These are phyloP conservation scores for Gadopsis bispinosus DNA, from an alignment of 2,797 vertebrate genomes.

Conservation along the genomic window DNA sequence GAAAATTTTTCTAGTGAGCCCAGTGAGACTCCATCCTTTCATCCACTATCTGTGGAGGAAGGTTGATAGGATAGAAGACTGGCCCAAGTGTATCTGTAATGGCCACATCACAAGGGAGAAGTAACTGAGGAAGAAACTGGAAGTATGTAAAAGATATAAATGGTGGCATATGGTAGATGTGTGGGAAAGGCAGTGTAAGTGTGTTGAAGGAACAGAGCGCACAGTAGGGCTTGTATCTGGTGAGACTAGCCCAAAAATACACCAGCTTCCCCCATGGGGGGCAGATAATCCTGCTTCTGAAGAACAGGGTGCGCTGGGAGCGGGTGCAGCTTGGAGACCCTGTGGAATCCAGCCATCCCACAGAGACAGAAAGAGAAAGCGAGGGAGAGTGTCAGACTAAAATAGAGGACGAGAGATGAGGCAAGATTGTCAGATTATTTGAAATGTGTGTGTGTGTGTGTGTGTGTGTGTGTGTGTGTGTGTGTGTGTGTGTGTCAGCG, in stretches of 20 bases:
- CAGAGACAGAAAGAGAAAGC: constrained; percentile 60
- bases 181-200: constrained; percentile 46
- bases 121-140: constrained; percentile 48
- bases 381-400: constrained; percentile 57
- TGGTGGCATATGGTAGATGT: constrained; percentile 49
- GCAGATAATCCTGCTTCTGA: constrained; percentile 78
- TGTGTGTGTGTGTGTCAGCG: constrained; percentile 10
- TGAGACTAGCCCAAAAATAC: constrained; percentile 83
- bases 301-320: constrained; percentile 68
- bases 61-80: constrained; percentile 23
- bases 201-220: constrained; percentile 56
- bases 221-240: constrained; percentile 68
- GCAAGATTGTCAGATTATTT: constrained; percentile 58
- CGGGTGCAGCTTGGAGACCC: constrained; percentile 66
- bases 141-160: constrained; percentile 52
- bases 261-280: constrained; percentile 69
- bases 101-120: constrained; percentile 26
- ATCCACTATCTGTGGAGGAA: constrained; percentile 35
- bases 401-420: constrained; percentile 66
- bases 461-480: constrained; percentile 6
- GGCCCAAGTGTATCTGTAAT: constrained; percentile 22
- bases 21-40: constrained; percentile 32
- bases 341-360: constrained; percentile 66
- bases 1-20: constrained; percentile 52
- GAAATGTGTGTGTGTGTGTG: constrained; percentile 21